phyloP scores from a whole-genome alignment of 2,888 invertebrate genomes.

The Fabriciana adippe region DNA sequence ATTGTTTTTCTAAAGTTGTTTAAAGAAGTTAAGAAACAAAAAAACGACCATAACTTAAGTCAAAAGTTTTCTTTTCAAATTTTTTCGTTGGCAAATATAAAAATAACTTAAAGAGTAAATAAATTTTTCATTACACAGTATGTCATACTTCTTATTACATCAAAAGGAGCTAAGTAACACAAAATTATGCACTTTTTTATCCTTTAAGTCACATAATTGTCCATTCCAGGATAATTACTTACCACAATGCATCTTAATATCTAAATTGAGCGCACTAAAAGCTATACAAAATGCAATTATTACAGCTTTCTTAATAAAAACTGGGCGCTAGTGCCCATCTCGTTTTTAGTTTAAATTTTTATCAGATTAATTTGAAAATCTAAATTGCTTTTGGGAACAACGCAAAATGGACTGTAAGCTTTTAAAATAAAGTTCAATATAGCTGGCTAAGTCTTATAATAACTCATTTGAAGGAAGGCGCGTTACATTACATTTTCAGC shows the following conservation, averaged over 20 bases:
- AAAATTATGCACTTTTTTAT: conserved; percentile 1
- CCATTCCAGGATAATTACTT: conserved; percentile 13
- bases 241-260: conserved; percentile 18
- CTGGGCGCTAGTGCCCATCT: conserved; percentile 10
- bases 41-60: too few relatives aligned
- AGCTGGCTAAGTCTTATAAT: conserved; percentile 15
- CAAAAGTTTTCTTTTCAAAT: too few relatives aligned
- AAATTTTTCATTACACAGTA: too few relatives aligned
- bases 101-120: too few relatives aligned
- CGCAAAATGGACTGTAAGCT: conserved; percentile 10
- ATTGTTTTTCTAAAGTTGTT: too few relatives aligned
- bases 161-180: neutral
- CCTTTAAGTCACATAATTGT: neutral
- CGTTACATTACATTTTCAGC: conserved; percentile 40
- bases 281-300: conserved; percentile 26
- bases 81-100: too few relatives aligned
- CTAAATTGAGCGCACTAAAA: conserved; percentile 16
- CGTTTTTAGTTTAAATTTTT: conserved; percentile 33
- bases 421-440: conserved; percentile 11
- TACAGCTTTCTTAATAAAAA: conserved; percentile 20
- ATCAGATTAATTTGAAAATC: conserved; percentile 33
- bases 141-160: neutral
- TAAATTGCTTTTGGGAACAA: neutral
- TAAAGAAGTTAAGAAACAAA: too few relatives aligned
- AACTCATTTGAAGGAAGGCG: conserved; percentile 41